phyloP scores from a whole-genome alignment of 2,888 invertebrate genomes.

The Lucinisca nassula region DNA sequence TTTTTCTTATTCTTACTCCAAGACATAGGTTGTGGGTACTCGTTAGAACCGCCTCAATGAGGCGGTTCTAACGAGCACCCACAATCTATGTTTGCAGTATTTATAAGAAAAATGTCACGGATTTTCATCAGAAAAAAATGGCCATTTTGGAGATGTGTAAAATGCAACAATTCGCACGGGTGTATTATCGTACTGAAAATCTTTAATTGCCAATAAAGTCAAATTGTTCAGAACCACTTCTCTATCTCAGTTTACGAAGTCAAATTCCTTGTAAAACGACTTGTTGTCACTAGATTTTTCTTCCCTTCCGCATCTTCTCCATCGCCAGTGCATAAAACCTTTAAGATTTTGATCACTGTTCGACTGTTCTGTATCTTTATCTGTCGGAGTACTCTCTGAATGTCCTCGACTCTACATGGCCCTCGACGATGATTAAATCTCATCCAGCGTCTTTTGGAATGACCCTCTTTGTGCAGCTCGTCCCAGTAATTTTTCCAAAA shows the following conservation, averaged over 20 bases:
- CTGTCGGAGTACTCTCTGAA: not conserved
- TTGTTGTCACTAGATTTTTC: not conserved
- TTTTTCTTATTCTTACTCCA: no score
- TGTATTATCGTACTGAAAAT: no score
- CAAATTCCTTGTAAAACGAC: not conserved
- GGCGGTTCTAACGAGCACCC: no score
- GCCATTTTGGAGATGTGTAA: no score
- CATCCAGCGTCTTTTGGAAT: not conserved
- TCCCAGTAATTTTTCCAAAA: slow-evolving; percentile 1
- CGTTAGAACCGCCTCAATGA: no score
- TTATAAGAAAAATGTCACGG: no score
- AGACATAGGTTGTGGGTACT: no score
- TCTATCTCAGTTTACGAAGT: not conserved
- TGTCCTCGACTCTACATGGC: not conserved
- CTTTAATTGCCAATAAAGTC: no score
- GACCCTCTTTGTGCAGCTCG: not conserved
- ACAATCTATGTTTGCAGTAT: no score
- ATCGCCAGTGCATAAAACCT: not conserved
- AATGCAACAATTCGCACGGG: no score
- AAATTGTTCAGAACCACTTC: no score
- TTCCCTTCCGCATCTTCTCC: not conserved
- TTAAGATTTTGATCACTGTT: not conserved
- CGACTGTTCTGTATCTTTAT: not conserved
- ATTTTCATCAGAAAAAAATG: no score
- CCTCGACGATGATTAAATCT: not conserved